Evolutionary conservation across 2,888 invertebrate genomes (phyloP), one percentile per base, ranked within the genome.

Genomic region (Rhopalosiphum nymphaeae): DNA sequence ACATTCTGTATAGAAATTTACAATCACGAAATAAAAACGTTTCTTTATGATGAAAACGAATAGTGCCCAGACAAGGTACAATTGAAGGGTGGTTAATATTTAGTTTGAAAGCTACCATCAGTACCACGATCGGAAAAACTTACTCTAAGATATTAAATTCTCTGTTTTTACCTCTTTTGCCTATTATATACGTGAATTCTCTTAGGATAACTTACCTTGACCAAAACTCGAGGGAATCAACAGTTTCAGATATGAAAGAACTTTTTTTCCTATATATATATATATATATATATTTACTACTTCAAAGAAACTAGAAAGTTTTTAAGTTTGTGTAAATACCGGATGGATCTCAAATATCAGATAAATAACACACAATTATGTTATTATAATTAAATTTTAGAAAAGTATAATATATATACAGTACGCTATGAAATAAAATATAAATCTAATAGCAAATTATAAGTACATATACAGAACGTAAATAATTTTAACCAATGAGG

Each of bases 91-190:
- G 36, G 92, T 49, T 36, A 85, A 86, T 57, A 86, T 91, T 92
- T 92, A 87, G 86, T 92, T 92, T 92, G 49, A 92, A 87, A 92
- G 87, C 86, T 44, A 87, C 46, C 61, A 61, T 42, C 56, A 57
- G 89, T 84, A 86, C 25, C 46, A 86, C 46, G 61, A 87, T 46
- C 86, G 87, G 87, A 92, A 67, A 46, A 92, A 92, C 92, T 92
- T 92, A 92, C 92, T 92, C 67, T 92, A 92, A 92, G 87, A 92
- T 92, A 92, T 92, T 92, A 92, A 92, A 92, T 92, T 92, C 87
- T 92, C 87, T 53, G 86, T 87, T 92, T 53, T 92, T 92, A 92
- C 87, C 92, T 67, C 87, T 92, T 92, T 92, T 92, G 42, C 87
- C 87, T 67, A 92, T 92, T 87, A 92, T 87, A 49, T 10, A 36